Evolutionary conservation across 2,888 invertebrate species (phyloP), one percentile per base, ranked within the genome.

Genomic region (Drosophila bunnanda): DNA sequence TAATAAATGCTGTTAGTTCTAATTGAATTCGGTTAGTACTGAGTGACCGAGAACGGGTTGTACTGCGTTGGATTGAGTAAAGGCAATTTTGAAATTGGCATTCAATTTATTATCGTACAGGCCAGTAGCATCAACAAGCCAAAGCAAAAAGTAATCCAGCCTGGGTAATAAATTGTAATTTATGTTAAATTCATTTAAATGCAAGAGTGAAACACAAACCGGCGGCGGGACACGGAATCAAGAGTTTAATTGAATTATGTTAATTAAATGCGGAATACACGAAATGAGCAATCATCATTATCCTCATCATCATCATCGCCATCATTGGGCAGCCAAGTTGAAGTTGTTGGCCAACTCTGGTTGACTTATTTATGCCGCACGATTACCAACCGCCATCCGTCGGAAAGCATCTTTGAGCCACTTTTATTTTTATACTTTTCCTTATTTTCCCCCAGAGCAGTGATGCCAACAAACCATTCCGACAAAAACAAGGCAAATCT

Each of bases 351-450:
- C 75, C 84, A 78, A 84, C 75, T 52, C 50, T 76, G 76, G 68
- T 72, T 83, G 81, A 78, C 76, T 76, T 75, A 84, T 83, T 87
- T 75, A 73, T 80, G 82, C 72, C 88, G 62, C 76, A 57, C 82
- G 69, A 89, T 84, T 83, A 73, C 50, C 50, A 34, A 36, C 50
- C 84, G 75, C 87, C 48, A 68, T 57, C 65, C 46, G 46, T 10
- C 53, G 39, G 30, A 50, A 43, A 50, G 43, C 50, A 50, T 46
- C 59, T 36, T 52, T 52, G 32, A 38, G 56, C 43, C 38, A 36
- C 32, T 52, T 72, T 71, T 60, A 53, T 55, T 50, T 67, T 34
- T 52, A 1, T 32, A 32, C 28, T 67, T 54, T 55, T 36, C 12
- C 30, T 62, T n/a, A 41, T 59, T 59, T 60, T 20, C n/a, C 44